Evolutionary conservation across 2,797 vertebrate genomes (phyloP).

Genomic region (Eupleurogrammus muticus): DNA sequence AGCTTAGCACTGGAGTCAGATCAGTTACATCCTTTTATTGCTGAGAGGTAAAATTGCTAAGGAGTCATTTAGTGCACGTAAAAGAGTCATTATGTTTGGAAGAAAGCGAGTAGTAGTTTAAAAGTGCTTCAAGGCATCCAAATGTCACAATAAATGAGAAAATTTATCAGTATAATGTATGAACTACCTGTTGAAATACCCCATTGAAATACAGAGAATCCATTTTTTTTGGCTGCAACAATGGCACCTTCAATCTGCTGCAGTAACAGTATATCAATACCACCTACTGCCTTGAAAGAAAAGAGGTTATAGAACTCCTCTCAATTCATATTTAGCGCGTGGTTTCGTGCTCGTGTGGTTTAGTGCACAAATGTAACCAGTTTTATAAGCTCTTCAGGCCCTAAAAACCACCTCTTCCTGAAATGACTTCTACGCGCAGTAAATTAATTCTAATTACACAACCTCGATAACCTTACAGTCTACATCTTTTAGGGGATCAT

Average conservation of each 20-base stretch:
- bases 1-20: background rate
- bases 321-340: background rate
- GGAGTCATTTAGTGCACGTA: conserved; percentile 5
- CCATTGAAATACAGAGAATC: background rate
- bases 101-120: background rate
- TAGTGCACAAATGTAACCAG: background rate
- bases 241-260: background rate
- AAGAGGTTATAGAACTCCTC: background rate
- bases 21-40: conserved; percentile 14
- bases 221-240: background rate
- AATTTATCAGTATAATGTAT: background rate
- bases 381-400: background rate
- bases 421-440: background rate
- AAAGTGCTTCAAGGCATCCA: background rate
- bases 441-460: background rate
- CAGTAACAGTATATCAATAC: background rate
- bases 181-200: background rate
- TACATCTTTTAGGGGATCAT: too few species aligned
- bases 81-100: conserved; percentile 4
- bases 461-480: background rate
- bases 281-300: background rate
- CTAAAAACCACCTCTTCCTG: background rate
- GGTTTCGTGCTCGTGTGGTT: background rate
- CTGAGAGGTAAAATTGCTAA: conserved; percentile 1
- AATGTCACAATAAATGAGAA: background rate